Base-by-base conservation (phyloP, 2,797 vertebrate genomes). In the Galago senegalensis region DNA sequence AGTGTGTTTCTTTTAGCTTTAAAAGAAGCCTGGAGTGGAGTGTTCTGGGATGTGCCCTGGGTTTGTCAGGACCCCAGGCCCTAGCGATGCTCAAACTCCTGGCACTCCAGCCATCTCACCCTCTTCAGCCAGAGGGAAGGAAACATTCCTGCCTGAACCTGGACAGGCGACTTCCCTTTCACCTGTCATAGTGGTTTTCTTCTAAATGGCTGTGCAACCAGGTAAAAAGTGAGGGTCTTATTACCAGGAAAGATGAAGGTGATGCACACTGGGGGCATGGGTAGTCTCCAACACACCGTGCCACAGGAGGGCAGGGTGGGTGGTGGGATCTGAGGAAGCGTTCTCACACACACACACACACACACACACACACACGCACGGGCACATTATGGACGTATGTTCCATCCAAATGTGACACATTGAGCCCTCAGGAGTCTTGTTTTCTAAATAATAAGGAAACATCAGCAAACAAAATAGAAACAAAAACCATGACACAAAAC, bases 101-200 rank as follows among this genome's bases (percentile, higher is more conserved):
- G n/a, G n/a, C 0, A 2, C 13, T 20, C 31, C 11, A 37, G 40
- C 18, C 11, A 0, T 14, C 37, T 11, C 37, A 46, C 23, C 31
- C 0, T 6, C 46, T 77, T 63, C 31, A 7, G 5, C 18, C 61
- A 53, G n/a, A 46, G 3, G 58, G 27, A 82, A 75, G 17, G 17
- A 49, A 87, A 9, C 29, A 49, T 4, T 40, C 16, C n/a, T 2
- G 5, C 25, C 56, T 63, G 20, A 70, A 69, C 56, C 70, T 63
- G 13, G 20, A 13, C 60, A 61, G 77, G 25, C 73, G 14, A 10
- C 43, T 17, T 40, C 9, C 60, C 13, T 8, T 40, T 58, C 23
- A 60, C 17, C 17, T 70, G 27, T 6, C 1, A 3, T 40, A 40
- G 40, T 40, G 40, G 40, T 34, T 60, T 76, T 73, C 25, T 60